A percentile compares a stretch with the other conserved stretches of the same genome.
Evolutionary conservation across 2,888 invertebrate species (phyloP).

Genomic region (Anagyrus pseudococci): DNA sequence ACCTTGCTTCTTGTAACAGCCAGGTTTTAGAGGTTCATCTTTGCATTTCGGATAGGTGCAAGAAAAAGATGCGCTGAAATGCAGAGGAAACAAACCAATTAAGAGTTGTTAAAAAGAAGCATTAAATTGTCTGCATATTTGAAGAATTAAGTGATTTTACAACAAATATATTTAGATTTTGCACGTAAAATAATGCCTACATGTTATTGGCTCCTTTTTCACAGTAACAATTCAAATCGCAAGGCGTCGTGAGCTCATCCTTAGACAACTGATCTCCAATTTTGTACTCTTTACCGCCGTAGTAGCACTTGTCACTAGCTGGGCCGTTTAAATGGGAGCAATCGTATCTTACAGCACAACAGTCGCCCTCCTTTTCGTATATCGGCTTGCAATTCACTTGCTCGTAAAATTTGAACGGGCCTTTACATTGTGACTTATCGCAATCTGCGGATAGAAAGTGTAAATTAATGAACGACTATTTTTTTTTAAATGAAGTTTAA

Average conservation of each 20-base stretch:
- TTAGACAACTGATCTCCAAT: neutral
- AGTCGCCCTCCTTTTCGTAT: slow-evolving; percentile 42
- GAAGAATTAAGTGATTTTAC: too few species aligned
- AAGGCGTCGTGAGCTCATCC: neutral
- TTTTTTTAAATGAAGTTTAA: too few species aligned
- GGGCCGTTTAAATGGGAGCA: too few species aligned
- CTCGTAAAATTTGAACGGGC: slow-evolving; percentile 47
- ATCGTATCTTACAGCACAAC: slow-evolving; percentile 48
- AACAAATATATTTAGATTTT: neutral
- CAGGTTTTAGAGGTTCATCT: neutral
- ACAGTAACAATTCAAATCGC: neutral
- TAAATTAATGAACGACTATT: too few species aligned
- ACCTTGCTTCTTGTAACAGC: neutral
- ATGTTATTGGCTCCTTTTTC: neutral
- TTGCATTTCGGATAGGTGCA: neutral
- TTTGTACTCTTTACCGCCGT: neutral
- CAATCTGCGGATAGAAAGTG: too few species aligned
- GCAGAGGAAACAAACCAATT: neutral
- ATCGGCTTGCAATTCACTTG: slow-evolving; percentile 46
- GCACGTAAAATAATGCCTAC: too few species aligned
- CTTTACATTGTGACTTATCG: slow-evolving; percentile 44
- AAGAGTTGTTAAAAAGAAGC: too few species aligned
- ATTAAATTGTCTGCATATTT: too few species aligned
- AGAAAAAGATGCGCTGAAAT: neutral
- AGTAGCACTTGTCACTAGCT: neutral